Conservation (phyloP, 2,888 invertebrate genomes). For the Epinotia brunnichana region DNA sequence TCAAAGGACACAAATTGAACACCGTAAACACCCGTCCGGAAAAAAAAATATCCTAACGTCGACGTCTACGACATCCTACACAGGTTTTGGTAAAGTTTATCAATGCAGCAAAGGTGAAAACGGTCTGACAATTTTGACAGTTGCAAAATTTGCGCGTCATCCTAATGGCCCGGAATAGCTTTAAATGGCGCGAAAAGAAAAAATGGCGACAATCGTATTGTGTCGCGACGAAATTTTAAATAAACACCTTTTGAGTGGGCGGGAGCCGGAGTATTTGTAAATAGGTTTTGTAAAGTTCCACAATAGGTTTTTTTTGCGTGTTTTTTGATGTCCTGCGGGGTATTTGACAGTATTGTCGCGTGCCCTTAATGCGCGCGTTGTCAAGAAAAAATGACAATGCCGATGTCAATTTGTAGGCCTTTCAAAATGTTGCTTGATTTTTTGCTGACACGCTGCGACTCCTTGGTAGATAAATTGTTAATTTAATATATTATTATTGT, state of each 20-base stretch:
- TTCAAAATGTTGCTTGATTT: slow-evolving; percentile 17
- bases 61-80: not conserved
- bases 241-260: slow-evolving; percentile 84
- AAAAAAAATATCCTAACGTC: slow-evolving; percentile 56
- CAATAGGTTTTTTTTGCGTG: slow-evolving; percentile 66
- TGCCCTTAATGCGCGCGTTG: slow-evolving; percentile 47
- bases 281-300: slow-evolving; percentile 75
- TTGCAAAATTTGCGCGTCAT: slow-evolving; percentile 53
- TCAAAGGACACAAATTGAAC: slow-evolving; percentile 78
- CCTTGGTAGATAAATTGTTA: slow-evolving; percentile 9
- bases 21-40: slow-evolving; percentile 76
- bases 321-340: slow-evolving; percentile 50
- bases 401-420: slow-evolving; percentile 41
- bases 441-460: slow-evolving; percentile 12
- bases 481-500: slow-evolving; percentile 14
- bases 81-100: slow-evolving; percentile 1
- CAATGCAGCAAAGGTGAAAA: slow-evolving; percentile 48
- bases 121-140: slow-evolving; percentile 48
- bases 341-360: slow-evolving; percentile 46
- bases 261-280: slow-evolving; percentile 81
- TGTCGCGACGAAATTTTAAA: slow-evolving; percentile 76
- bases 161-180: slow-evolving; percentile 72
- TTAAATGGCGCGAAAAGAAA: slow-evolving; percentile 82
- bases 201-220: slow-evolving; percentile 75
- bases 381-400: slow-evolving; percentile 32